phyloP scores from a whole-genome alignment of 2,797 vertebrate species.

The Acanthis flammea region DNA sequence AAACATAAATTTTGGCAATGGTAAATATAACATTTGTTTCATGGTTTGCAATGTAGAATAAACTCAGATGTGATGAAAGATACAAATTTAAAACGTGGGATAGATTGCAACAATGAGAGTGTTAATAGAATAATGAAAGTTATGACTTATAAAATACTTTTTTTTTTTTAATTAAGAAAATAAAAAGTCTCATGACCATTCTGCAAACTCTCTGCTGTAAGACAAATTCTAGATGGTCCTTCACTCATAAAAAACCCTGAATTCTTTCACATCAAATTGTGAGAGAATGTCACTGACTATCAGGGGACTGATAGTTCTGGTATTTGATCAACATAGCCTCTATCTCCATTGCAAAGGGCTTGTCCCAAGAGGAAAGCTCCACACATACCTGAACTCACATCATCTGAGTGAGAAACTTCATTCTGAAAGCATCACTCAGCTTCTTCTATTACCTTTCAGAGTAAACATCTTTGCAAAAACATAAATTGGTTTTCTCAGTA shows the following conservation, averaged over 20 bases:
- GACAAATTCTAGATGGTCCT: background rate
- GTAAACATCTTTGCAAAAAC: background rate
- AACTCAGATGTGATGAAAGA: background rate
- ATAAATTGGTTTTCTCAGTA: fast-evolving
- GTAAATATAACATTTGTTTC: background rate
- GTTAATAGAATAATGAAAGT: background rate
- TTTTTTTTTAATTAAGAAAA: background rate
- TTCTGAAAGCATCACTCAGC: background rate
- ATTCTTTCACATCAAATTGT: background rate
- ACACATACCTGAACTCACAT: background rate
- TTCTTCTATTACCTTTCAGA: background rate
- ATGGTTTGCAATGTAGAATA: background rate
- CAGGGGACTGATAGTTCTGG: background rate
- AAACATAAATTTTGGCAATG: background rate
- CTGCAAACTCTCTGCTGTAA: background rate
- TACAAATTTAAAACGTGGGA: background rate
- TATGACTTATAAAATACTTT: fast-evolving
- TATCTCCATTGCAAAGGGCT: background rate
- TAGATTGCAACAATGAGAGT: background rate
- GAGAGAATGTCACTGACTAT: background rate
- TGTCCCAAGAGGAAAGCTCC: background rate
- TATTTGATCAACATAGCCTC: background rate
- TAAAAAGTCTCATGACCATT: background rate
- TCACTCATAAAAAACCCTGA: background rate
- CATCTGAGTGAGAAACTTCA: background rate